Base-by-base conservation (phyloP, 2,113 vertebrate genomes). In the Rhinolophus ferrumequinum region DNA sequence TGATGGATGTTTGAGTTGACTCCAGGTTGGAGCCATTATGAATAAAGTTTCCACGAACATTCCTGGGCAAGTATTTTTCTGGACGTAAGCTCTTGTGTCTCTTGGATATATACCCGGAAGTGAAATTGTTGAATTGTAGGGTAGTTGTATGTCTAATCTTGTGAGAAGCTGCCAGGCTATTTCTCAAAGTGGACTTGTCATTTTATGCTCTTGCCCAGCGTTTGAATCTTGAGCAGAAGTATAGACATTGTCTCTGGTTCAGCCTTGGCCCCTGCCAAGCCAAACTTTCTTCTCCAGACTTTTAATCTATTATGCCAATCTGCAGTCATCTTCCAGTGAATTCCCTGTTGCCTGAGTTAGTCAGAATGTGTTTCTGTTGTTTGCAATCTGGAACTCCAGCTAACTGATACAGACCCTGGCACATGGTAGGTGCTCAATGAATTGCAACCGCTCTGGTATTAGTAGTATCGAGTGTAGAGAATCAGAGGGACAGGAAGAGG, bases 201-300 rank as follows among this genome's bases (percentile, higher is more conserved):
- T 26, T 70, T 41, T 64, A 54, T 50, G 56, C 24, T 54, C 54
- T 76, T 85, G 50, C 35, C 67, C 77, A 62, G 41, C 33, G 28
- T 82, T 76, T 77, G 73, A 92, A 60, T 94, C 54, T 92, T 28
- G 84, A 89, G 58, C 19, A 16, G 33, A 50, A 85, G 52, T 44
- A 50, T 28, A 15, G 52, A 54, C 11, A 4, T 44, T 44, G 52
- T 77, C 33, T 38, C 62, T 77, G 54, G 13, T 21, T 76, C 73
- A 86, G 67, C 44, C 54, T 66, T 92, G 73, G 73, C 47, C 38
- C 83, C 35, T 38, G 35, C 77, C 8, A 38, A 7, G 24, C 47
- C 69, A 76, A 80, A 28, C 15, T 44, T 96, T 90, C 81, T 83
- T 88, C 41, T 95, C 52, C 52, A 81, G 80, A 82, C 82, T 87